Evolutionary conservation across 2,888 invertebrate genomes (phyloP).

Genomic region (Phalera bucephala): DNA sequence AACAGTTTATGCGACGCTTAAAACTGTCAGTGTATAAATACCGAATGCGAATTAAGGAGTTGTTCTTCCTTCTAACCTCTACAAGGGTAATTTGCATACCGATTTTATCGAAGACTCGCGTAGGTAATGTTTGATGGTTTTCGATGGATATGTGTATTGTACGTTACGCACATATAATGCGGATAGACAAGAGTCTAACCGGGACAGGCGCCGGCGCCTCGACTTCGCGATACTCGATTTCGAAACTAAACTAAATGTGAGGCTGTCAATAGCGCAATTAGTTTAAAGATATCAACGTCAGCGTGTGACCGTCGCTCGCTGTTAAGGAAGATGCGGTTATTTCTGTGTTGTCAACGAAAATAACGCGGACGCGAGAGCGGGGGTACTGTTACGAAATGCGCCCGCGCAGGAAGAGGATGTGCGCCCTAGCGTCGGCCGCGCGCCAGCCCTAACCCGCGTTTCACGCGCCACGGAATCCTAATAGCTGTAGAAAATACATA

Average conservation of each 20-base stretch:
- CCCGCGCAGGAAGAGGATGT: conserved; percentile 74
- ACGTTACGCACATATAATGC: conserved; percentile 7
- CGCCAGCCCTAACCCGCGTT: conserved; percentile 30
- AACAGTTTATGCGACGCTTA: conserved; percentile 13
- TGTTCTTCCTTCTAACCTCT: too few species aligned
- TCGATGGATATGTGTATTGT: conserved; percentile 14
- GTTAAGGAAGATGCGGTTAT: conserved; percentile 75
- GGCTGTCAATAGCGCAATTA: conserved; percentile 80
- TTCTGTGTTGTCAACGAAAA: conserved; percentile 80
- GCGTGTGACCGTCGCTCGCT: conserved; percentile 61
- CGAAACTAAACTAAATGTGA: conserved; percentile 62
- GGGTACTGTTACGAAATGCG: conserved; percentile 72
- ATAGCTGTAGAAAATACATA: conserved; percentile 12
- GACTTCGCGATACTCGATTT: conserved; percentile 34
- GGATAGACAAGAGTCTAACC: conserved; percentile 23
- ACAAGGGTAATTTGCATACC: conserved; percentile 54
- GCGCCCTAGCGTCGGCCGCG: conserved; percentile 40
- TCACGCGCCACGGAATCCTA: conserved; percentile 37
- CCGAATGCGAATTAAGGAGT: conserved; percentile 53
- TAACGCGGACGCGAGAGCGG: conserved; percentile 59
- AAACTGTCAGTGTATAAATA: conserved; percentile 46
- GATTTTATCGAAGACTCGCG: conserved; percentile 32
- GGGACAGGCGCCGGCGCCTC: conserved; percentile 16
- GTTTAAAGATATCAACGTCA: conserved; percentile 79
- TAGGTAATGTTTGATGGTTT: conserved; percentile 9